Conservation (phyloP, 2,888 invertebrate genomes). For the Zaprionus bogoriensis region DNA sequence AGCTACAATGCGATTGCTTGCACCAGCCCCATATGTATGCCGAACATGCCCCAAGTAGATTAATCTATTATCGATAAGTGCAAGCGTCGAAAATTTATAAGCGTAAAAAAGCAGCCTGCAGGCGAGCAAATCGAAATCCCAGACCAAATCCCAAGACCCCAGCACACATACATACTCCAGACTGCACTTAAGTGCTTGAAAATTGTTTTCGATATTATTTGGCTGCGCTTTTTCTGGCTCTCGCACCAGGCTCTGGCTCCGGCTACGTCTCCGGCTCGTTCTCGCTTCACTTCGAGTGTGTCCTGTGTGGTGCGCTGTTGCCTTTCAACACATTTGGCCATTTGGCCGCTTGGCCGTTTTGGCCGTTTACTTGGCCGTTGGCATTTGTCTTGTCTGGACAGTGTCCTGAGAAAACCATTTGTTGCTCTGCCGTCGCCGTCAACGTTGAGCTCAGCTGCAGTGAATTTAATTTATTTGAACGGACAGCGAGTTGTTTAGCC, state of each 20-base stretch:
- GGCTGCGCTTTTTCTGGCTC: constrained; percentile 48
- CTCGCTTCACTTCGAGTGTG: neutral
- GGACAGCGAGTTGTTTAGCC: constrained; percentile 40
- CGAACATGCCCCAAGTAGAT: constrained; percentile 76
- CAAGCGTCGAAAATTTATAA: constrained; percentile 76
- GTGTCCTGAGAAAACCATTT: constrained; percentile 78
- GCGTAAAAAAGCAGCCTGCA: constrained; percentile 69
- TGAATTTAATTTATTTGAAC: constrained; percentile 74
- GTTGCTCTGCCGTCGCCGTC: constrained; percentile 68
- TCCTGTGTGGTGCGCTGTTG: constrained; percentile 39
- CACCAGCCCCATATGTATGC: constrained; percentile 42
- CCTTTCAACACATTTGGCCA: constrained; percentile 75
- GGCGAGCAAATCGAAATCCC: constrained; percentile 45
- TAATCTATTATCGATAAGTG: constrained; percentile 80
- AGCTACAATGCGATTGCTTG: constrained; percentile 16
- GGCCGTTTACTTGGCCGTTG: constrained; percentile 65
- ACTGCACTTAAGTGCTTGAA: constrained; percentile 79
- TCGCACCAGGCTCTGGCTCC: too few relatives aligned
- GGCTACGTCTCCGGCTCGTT: neutral
- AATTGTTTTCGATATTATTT: constrained; percentile 80
- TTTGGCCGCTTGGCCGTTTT: constrained; percentile 29
- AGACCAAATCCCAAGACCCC: constrained; percentile 14
- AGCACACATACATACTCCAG: constrained; percentile 52
- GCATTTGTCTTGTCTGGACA: constrained; percentile 76
- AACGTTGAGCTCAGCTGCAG: constrained; percentile 65